Base-by-base conservation (phyloP, 2,888 invertebrate species). In the Steinernema carpocapsae region DNA sequence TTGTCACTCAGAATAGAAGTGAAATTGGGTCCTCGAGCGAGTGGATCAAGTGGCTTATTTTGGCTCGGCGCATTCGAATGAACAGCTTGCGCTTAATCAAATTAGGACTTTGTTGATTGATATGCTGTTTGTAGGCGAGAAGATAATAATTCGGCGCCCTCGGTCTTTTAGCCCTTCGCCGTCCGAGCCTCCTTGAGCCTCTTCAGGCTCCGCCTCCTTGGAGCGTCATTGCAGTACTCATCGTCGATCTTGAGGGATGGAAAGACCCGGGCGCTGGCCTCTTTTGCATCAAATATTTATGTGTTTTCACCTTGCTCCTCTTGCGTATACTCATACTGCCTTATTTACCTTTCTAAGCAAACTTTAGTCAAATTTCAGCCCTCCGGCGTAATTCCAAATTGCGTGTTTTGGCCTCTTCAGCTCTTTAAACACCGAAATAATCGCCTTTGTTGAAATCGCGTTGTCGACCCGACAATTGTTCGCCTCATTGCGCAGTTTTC, bases 261-360 rank as follows among this genome's bases (percentile, higher is more conserved):
- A 37, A 6, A 10, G 48, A 48, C 48, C 48, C 17, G 48, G 14
- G n/a, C n/a, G 19, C 56, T 56, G 56, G 56, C 22, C n/a, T 26
- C 56, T 32, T 64, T 64, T 64, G 29, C 64, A 64, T 64, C 64
- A 64, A 64, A 64, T 64, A 64, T 64, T 64, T 64, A 64, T 64
- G 32, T n/a, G 37, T 64, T 64, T 64, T 32, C 32, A 37, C 64
- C 29, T 64, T 64, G 37, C 64, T 12, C 7, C 4, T 17, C 17
- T 14, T 56, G 64, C 37, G 29, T 26, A 32, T 17, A 64, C 2
- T 29, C 64, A 14, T 32, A 17, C 37, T 6, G 64, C 10, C 12
- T 29, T 10, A 12, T 22, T 19, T 6, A 51, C 51, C 19, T 51
- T 10, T 51, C 12, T n/a, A 19, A 10, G 43, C 7, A 43, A 43